These are phyloP conservation scores for Ondatra zibethicus DNA, from an alignment of 2,113 vertebrate species.

Conservation along the genomic window DNA sequence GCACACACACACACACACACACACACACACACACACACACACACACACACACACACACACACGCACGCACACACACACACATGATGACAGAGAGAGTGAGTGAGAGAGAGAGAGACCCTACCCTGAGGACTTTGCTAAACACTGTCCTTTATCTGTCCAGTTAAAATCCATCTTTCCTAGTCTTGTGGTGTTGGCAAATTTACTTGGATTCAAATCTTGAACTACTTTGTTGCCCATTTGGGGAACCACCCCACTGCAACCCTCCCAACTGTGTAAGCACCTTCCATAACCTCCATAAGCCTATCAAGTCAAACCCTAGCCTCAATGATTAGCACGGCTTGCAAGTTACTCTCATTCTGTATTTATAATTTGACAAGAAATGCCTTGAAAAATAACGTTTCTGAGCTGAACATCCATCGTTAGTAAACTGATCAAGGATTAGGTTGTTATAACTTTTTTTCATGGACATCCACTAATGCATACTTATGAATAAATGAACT, in stretches of 20 bases:
- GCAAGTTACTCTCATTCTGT: background rate
- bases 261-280: fast-evolving
- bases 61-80: background rate
- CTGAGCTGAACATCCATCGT: background rate
- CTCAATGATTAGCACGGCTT: background rate
- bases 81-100: background rate
- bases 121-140: background rate
- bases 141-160: background rate
- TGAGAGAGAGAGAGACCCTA: too few species aligned
- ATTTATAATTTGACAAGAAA: conserved; percentile 4
- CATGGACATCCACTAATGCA: background rate
- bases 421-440: background rate
- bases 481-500: conserved; percentile 24
- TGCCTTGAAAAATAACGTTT: background rate
- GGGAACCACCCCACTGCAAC: background rate
- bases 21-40: background rate
- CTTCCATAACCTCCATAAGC: fast-evolving
- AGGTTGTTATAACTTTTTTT: background rate
- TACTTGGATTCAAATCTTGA: background rate
- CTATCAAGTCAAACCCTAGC: background rate
- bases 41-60: background rate
- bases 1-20: background rate
- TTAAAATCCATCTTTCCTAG: background rate
- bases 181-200: background rate
- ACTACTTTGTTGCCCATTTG: background rate